Conservation (phyloP, 1,140 invertebrate genomes). For the Cryptotermes secundus region DNA sequence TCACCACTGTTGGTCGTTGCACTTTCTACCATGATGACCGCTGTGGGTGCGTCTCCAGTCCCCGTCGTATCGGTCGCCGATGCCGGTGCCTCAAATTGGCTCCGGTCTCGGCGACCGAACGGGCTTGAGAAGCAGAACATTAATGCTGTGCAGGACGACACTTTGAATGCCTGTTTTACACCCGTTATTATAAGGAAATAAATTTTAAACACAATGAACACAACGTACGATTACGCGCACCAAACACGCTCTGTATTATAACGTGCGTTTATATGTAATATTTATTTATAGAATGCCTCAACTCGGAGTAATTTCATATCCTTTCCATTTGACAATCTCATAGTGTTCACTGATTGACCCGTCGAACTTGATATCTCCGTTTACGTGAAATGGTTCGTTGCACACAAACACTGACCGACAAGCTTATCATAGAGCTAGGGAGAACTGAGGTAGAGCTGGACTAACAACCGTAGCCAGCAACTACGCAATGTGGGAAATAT, state of each 20-base stretch:
- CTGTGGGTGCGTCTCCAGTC: not conserved
- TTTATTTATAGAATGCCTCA: too few species aligned
- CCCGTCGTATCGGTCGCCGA: constrained; percentile 5
- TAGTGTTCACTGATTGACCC: not conserved
- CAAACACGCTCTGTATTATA: too few species aligned
- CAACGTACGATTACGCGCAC: too few species aligned
- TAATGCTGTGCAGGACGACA: constrained; percentile 28
- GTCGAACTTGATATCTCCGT: not conserved
- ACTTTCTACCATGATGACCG: not conserved
- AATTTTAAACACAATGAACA: too few species aligned
- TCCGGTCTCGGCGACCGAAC: constrained; percentile 24
- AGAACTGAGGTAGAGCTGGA: not conserved
- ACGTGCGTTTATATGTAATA: too few species aligned
- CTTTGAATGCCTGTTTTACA: constrained; percentile 19
- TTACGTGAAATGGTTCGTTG: not conserved
- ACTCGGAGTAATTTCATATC: not conserved
- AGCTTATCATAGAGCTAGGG: not conserved
- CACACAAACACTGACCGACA: not conserved
- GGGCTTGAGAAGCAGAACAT: constrained; percentile 34
- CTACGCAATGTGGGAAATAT: not conserved
- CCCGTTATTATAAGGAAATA: not conserved
- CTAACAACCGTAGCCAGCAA: not conserved
- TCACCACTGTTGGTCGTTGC: not conserved
- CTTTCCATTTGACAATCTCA: not conserved
- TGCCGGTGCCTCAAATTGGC: not conserved